These are phyloP conservation scores for Glomeris maerens DNA, from an alignment of 1,140 invertebrate genomes.

Conservation along the genomic window DNA sequence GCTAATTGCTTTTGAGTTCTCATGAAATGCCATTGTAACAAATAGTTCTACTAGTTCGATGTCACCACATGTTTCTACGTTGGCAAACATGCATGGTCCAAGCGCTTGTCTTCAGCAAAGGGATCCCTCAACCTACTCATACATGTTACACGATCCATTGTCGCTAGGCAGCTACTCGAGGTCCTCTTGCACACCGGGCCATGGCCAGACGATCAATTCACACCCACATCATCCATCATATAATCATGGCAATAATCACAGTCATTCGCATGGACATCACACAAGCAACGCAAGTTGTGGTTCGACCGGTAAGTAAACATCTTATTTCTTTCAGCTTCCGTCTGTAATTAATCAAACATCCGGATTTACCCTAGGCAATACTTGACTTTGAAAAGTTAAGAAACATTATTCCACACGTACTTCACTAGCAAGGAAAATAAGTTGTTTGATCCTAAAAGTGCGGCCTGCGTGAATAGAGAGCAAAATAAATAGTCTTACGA, in stretches of 20 bases:
- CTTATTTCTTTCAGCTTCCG: too few species aligned
- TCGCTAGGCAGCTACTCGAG: constrained; percentile 46
- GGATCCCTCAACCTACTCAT: constrained; percentile 42
- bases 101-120: constrained; percentile 48
- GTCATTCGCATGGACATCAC: constrained; percentile 15
- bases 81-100: constrained; percentile 23
- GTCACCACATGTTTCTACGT: constrained; percentile 24
- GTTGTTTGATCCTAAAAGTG: too few species aligned
- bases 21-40: neutral
- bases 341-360: too few species aligned
- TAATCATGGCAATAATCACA: constrained; percentile 16
- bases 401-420: too few species aligned
- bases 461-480: too few species aligned
- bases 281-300: constrained; percentile 14
- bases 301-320: constrained; percentile 15
- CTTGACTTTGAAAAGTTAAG: too few species aligned
- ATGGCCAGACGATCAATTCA: constrained; percentile 32
- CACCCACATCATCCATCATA: too few species aligned
- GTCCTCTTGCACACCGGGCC: constrained; percentile 46
- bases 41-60: constrained; percentile 13
- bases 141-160: constrained; percentile 50
- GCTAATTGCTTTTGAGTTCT: neutral
- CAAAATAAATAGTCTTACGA: too few species aligned
- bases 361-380: too few species aligned
- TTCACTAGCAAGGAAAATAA: too few species aligned